Evolutionary conservation across 2,113 vertebrate species (phyloP).

Genomic region (Gulo gulo): DNA sequence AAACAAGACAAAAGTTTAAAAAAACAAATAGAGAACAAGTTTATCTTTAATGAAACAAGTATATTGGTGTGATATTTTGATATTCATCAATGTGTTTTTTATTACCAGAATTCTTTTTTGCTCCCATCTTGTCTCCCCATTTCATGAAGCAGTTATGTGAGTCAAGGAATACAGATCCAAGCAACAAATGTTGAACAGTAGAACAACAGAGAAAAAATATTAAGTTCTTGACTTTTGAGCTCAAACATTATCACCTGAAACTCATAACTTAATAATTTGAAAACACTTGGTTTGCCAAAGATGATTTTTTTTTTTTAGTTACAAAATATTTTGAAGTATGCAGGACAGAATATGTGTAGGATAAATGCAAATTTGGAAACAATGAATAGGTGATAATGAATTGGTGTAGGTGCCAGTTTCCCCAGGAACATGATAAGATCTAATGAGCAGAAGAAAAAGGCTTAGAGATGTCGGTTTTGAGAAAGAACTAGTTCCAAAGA

Average conservation of each 20-base stretch:
- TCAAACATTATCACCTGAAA: not conserved
- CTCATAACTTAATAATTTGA: not conserved
- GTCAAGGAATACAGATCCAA: not conserved
- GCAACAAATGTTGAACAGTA: not conserved
- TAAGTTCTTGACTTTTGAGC: not conserved
- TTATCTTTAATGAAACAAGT: conserved; percentile 31
- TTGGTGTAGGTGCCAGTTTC: not conserved
- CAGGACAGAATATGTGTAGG: not conserved
- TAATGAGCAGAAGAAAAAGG: not conserved
- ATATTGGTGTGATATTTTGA: not conserved
- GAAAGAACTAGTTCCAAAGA: not conserved
- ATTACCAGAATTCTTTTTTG: not conserved
- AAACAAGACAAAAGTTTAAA: conserved; percentile 24
- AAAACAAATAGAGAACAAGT: not conserved
- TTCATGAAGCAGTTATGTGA: not conserved
- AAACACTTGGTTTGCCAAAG: not conserved
- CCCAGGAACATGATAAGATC: not conserved
- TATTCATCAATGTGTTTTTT: conserved; percentile 43
- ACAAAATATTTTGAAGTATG: not conserved
- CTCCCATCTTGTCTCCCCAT: not conserved
- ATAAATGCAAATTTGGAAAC: not conserved
- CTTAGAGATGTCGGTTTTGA: not conserved
- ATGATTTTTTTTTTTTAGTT: not conserved
- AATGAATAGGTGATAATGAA: not conserved
- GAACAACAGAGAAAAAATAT: not conserved